Percentiles rank a stretch among this genome's conserved stretches.
Evolutionary conservation across 2,113 vertebrate genomes (phyloP).

Genomic region (Octodon degus): DNA sequence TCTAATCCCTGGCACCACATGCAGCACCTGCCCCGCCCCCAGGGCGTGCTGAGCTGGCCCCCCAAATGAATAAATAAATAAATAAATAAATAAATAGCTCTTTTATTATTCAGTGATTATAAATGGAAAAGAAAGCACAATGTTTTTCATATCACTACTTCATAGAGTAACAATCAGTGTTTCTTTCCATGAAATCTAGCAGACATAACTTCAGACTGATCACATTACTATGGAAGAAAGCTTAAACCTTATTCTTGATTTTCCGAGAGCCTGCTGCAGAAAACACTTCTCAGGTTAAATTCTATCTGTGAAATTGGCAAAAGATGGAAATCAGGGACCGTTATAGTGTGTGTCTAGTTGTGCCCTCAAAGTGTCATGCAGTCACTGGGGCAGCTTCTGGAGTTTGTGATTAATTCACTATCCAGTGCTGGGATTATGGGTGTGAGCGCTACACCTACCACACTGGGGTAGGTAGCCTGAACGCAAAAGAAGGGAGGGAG

Average conservation of each 20-base stretch:
- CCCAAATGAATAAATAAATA: too few species aligned
- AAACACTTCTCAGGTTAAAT: conserved; percentile 44
- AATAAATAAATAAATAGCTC: neutral
- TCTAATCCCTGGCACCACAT: too few species aligned
- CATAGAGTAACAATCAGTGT: neutral
- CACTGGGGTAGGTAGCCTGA: too few species aligned
- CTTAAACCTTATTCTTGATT: conserved; percentile 51
- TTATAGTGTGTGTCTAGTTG: too few species aligned
- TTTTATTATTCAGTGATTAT: conserved; percentile 44
- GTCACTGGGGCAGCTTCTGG: too few species aligned
- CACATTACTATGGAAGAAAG: conserved; percentile 4
- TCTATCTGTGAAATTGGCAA: conserved; percentile 55
- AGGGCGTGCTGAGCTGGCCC: too few species aligned
- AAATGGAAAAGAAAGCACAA: neutral
- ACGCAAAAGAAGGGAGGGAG: too few species aligned
- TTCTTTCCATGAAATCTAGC: conserved; percentile 27
- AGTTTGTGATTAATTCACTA: too few species aligned
- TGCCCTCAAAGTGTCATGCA: too few species aligned
- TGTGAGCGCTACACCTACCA: too few species aligned
- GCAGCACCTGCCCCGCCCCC: too few species aligned
- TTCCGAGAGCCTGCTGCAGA: conserved; percentile 25
- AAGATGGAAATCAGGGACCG: conserved; percentile 46
- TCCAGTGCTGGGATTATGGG: too few species aligned
- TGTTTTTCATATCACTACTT: neutral
- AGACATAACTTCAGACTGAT: neutral